Evolutionary conservation across 64 coral and sea anemone genomes (phyloP), one percentile per base, ranked within the genome.

Genomic region (Trachythela sp.): DNA sequence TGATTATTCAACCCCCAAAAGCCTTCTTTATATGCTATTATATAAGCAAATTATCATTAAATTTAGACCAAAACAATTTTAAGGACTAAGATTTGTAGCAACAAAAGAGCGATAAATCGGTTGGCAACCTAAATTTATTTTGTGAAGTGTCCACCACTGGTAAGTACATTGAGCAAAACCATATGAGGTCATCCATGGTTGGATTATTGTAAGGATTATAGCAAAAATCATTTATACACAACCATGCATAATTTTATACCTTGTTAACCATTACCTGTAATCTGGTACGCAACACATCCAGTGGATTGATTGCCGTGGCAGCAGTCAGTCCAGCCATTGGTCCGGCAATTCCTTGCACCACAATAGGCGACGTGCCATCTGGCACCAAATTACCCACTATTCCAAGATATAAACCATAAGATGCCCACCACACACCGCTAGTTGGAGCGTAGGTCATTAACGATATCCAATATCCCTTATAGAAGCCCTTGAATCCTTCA

Each of bases 361-460:
- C 40, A 27, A 99, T 51, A 85, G 93, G 90, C 58, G 90, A n/a
- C 56, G 90, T 92, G 15, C 90, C 90, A 31, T 70, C 13, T 22
- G 90, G 90, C 36, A 92, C 90, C 70, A 92, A 40, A 32, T 36
- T 92, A 32, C 90, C 85, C 32, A 92, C 70, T 67, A 71, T 59
- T 34, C 67, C 42, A 34, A 86, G 86, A 31, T 92, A 92, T 13
- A 34, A 75, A 58, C 87, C 80, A 54, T 92, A 92, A 0, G 90
- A 75, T 0, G 90, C 86, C 90, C 90, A 92, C 96, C 96, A 99
- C 76, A 95, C 94, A 33, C 93, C 96, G 84, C 96, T 99, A 48
- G 88, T 95, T 6, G 96, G 96, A 76, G 86, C 96, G 91, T 99
- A 99, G 56, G 96, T 99, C 59, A 95, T 93, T 20, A 99, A 76